Evolutionary conservation across 2,113 vertebrate species (phyloP), one percentile per base, ranked within the genome.

Genomic region (Ascaphus truei): DNA sequence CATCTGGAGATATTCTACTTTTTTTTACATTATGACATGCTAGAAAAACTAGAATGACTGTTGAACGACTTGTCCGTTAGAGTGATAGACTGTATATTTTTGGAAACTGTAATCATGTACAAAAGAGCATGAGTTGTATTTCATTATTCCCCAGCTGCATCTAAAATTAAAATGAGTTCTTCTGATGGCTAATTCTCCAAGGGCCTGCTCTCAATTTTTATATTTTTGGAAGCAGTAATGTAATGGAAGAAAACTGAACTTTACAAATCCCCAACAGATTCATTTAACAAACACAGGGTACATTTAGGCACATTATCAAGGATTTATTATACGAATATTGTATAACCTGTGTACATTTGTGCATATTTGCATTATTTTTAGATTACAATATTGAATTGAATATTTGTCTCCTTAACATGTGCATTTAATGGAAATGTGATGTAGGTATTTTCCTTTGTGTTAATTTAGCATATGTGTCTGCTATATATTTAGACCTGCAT

Each of bases 111-210:
- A 68, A 68, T 68, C 53, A 68, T 43, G 65, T 59, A 68, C 58
- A 57, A 51, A 68, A 68, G 43, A 66, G 50, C 63, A 31, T 22
- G 65, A 68, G 55, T 26, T 58, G 39, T 57, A 52, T 48, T 41
- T 68, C 65, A 68, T 68, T 68, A 68, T 68, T 68, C 65, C 65
- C 65, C 39, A 68, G 65, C 65, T 68, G 65, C 65, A 68, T 68
- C 65, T 68, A 68, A 68, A 68, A 68, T 68, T 68, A 68, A 68
- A 59, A 68, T 68, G 29, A 68, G 65, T 68, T 68, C 43, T 68
- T 68, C 53, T 59, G 65, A 68, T 68, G 65, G 65, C 45, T 68
- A 68, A 68, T 59, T 59, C 65, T 68, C 59, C 65, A 68, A 68
- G 55, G 65, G 41, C 55, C 55, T 68, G 65, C 33, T 59, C 65